A percentile compares a stretch with the other conserved stretches of the same genome.
Conservation (phyloP, 1,140 invertebrate species). For the Drosophila carrolli region DNA sequence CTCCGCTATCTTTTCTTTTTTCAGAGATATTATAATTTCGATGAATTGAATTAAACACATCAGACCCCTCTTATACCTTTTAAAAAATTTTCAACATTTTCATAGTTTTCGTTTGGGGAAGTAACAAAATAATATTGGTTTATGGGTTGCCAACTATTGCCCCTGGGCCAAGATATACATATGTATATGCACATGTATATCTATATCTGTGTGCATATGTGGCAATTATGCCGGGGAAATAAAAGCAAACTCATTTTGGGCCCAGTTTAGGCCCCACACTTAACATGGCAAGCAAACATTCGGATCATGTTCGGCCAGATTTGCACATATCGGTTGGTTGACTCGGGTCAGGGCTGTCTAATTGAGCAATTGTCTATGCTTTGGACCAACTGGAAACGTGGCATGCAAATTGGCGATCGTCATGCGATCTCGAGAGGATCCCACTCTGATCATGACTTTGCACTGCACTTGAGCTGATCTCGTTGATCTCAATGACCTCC, state of each 20-base stretch:
- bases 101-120: slow-evolving; percentile 17
- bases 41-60: not conserved
- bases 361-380: slow-evolving; percentile 37
- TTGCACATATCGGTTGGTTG: slow-evolving; percentile 41
- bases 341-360: slow-evolving; percentile 40
- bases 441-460: not conserved
- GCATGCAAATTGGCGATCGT: not conserved
- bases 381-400: slow-evolving; percentile 5
- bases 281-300: slow-evolving; percentile 16
- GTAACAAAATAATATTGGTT: slow-evolving; percentile 30
- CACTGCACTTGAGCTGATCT: slow-evolving; percentile 2
- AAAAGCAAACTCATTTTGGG: slow-evolving; percentile 27
- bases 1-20: not conserved
- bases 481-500: not conserved
- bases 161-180: slow-evolving; percentile 18
- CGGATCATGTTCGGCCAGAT: slow-evolving; percentile 32
- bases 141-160: slow-evolving; percentile 50
- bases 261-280: slow-evolving; percentile 15
- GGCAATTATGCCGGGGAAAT: slow-evolving; percentile 45
- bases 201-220: slow-evolving; percentile 23
- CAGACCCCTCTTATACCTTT: not conserved
- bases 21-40: too few relatives aligned
- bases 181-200: slow-evolving; percentile 6
- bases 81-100: slow-evolving; percentile 3
- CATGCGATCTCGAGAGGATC: not conserved